Conservation (phyloP, 2,888 invertebrate genomes). For the Mythimna lalbum region DNA sequence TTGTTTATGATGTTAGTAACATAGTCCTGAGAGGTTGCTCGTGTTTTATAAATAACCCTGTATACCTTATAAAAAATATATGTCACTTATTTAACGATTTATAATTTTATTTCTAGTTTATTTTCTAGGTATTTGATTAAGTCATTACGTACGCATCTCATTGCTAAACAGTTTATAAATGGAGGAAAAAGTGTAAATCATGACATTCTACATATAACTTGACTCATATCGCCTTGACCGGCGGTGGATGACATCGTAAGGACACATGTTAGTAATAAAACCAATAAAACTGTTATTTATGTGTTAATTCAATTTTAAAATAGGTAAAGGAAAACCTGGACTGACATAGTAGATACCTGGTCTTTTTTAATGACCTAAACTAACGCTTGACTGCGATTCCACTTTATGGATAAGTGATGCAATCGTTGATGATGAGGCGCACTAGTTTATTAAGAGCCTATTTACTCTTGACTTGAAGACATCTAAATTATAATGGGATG, state of each 20-base stretch:
- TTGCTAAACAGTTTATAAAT: conserved; percentile 20
- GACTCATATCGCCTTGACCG: conserved; percentile 43
- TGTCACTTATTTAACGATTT: background rate
- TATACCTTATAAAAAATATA: too few species aligned
- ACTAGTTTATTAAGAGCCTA: too few species aligned
- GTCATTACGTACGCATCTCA: conserved; percentile 25
- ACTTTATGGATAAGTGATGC: too few species aligned
- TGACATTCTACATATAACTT: conserved; percentile 7
- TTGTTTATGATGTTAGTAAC: too few species aligned
- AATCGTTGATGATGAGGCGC: too few species aligned
- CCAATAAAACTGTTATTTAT: conserved; percentile 28
- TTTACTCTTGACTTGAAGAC: too few species aligned
- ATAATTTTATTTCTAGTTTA: too few species aligned
- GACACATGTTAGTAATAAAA: conserved; percentile 44
- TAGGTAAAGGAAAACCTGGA: background rate
- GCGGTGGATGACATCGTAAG: conserved; percentile 27
- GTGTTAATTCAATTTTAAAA: conserved; percentile 1
- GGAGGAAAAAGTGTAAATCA: conserved; percentile 28
- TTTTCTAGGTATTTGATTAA: conserved; percentile 14
- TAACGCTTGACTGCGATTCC: too few species aligned
- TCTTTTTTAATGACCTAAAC: too few species aligned
- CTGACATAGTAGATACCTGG: background rate
- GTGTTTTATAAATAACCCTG: too few species aligned
- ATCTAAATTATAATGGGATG: too few species aligned
- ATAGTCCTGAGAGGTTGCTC: too few species aligned